These are phyloP conservation scores for Sipha maydis DNA, from an alignment of 2,888 invertebrate genomes.

Conservation along the genomic window DNA sequence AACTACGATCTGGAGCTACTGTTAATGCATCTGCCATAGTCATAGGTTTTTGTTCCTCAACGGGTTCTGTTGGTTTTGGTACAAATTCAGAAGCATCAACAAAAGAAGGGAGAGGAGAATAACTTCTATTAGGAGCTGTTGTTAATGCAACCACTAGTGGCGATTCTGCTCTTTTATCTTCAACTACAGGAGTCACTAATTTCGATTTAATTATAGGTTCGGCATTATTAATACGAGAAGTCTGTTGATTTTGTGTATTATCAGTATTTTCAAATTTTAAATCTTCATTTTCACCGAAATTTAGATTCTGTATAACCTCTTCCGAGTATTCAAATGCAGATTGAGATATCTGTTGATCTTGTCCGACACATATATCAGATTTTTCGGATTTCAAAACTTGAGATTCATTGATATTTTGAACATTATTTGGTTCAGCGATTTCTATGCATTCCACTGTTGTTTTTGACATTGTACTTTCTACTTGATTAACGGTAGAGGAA, in stretches of 20 bases:
- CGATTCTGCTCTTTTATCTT: constrained; percentile 48
- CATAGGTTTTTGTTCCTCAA: constrained; percentile 37
- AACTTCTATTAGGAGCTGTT: constrained; percentile 77
- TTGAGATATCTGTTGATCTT: background rate
- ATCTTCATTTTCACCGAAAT: background rate
- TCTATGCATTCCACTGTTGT: constrained; percentile 18
- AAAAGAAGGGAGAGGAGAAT: constrained; percentile 71
- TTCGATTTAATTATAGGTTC: background rate
- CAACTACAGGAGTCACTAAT: background rate
- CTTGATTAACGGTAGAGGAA: background rate
- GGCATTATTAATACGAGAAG: background rate
- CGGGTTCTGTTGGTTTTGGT: constrained; percentile 7
- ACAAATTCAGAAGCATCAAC: constrained; percentile 39
- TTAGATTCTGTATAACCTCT: background rate
- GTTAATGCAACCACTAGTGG: constrained; percentile 78
- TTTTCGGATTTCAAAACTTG: background rate
- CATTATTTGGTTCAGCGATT: constrained; percentile 1
- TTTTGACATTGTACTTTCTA: constrained; percentile 17
- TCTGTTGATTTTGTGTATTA: background rate
- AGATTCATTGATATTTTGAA: background rate
- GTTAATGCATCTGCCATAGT: constrained; percentile 78
- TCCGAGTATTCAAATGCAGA: background rate
- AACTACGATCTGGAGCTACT: constrained; percentile 78
- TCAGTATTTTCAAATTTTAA: background rate
- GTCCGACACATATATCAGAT: background rate